phyloP scores from a whole-genome alignment of 2,113 vertebrate genomes.

The Hemiprocne comata region DNA sequence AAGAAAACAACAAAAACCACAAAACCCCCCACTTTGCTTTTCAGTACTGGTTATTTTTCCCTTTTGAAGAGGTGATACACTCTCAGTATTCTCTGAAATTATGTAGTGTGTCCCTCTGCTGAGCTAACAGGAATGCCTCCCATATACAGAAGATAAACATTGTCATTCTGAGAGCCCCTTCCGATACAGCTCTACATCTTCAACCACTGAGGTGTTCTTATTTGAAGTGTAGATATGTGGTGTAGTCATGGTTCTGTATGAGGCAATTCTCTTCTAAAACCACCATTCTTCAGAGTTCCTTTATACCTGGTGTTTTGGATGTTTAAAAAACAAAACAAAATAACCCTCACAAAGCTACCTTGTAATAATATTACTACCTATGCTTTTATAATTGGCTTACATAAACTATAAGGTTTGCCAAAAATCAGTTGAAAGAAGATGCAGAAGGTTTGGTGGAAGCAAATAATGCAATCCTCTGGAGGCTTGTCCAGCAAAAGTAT shows the following conservation, averaged over 20 bases:
- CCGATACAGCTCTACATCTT: neutral
- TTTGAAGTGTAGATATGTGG: neutral
- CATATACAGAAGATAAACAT: neutral
- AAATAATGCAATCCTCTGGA: conserved; percentile 6
- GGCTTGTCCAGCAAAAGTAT: conserved; percentile 33
- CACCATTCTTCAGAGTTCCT: neutral
- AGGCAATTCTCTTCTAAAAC: neutral
- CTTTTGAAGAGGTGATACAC: neutral
- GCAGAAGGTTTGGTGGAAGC: neutral
- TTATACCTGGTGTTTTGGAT: neutral
- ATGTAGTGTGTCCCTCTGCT: neutral
- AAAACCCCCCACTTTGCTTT: neutral
- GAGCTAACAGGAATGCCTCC: neutral
- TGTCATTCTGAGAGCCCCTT: neutral
- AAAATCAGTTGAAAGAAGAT: neutral
- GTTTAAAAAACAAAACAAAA: neutral
- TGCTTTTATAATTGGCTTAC: neutral
- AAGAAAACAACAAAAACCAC: too few species aligned
- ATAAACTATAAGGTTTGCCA: neutral
- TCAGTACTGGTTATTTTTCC: neutral
- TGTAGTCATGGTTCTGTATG: neutral
- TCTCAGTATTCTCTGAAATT: neutral
- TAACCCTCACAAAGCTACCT: fast-evolving
- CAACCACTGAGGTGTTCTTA: neutral
- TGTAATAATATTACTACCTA: neutral